Evolutionary conservation across 2,797 vertebrate genomes (phyloP), one percentile per base, ranked within the genome.

Genomic region (Lagocephalus sceleratus): DNA sequence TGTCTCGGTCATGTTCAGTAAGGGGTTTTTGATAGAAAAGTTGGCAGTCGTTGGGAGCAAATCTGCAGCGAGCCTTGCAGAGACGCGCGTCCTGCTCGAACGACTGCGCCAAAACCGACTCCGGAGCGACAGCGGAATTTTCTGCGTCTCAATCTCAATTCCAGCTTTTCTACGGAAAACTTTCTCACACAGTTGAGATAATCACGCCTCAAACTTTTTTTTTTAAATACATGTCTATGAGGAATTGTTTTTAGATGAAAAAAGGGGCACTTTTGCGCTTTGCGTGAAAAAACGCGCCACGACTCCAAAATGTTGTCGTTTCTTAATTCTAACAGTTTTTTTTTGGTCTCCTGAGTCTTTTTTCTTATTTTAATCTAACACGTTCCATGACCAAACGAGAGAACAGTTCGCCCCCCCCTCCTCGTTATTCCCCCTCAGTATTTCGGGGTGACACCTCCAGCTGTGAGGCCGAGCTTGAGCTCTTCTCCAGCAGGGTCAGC

Each of bases 401-500:
- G 82, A 87, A 87, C 61, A 81, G 76, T 76, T 85, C 56, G 75
- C 60, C 76, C 57, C 79, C 78, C 81, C 68, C 66, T 55, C 68
- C 66, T 55, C 78, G 76, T 72, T 67, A 60, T 71, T 44, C 75
- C 68, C 68, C 73, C 71, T 76, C 76, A 73, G 76, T 85, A 78
- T 56, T 59, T 67, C 68, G 75, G 69, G 78, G 81, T 85, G 86
- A 86, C 86, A 86, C 84, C 83, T 89, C 89, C 91, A 88, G 87
- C 88, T 91, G 87, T 73, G 88, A 80, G 78, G 76, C 76, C 73
- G 76, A 81, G 60, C 60, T 52, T 20, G 57, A 76, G 68, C 68
- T 20, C 42, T 10, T 60, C 81, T 85, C 82, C 88, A 71, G 75
- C 75, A 63, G 66, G 71, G 78, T 66, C 57, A 65, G 81, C 64